These are phyloP conservation scores for Xanthia togata DNA, from an alignment of 2,888 invertebrate genomes.

Conservation along the genomic window DNA sequence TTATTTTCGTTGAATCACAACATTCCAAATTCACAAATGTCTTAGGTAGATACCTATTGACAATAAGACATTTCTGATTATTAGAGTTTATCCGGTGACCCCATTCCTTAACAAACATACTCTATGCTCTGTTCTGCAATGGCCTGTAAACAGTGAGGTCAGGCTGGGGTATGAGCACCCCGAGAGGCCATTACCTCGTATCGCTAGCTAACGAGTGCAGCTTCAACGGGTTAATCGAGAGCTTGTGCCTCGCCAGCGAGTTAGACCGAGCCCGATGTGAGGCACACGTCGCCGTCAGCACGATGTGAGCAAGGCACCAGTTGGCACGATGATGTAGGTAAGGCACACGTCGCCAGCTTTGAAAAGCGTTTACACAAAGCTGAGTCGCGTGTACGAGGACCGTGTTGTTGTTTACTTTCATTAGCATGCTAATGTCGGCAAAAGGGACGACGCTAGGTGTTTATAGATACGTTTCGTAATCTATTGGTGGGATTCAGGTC, in stretches of 20 bases:
- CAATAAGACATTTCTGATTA: too few relatives aligned
- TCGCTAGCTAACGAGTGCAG: constrained; percentile 63
- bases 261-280: constrained; percentile 52
- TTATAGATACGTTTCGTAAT: constrained; percentile 4
- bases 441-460: constrained; percentile 21
- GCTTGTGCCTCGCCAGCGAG: constrained; percentile 37
- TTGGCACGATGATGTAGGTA: not conserved
- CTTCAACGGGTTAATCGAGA: constrained; percentile 57
- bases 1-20: not conserved
- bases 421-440: constrained; percentile 28
- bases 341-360: constrained; percentile 22
- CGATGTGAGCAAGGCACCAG: constrained; percentile 1
- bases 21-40: not conserved
- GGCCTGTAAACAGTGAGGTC: constrained; percentile 17
- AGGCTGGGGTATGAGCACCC: constrained; percentile 15
- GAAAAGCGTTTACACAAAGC: constrained; percentile 10
- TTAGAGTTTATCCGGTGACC: constrained; percentile 2
- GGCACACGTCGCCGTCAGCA: constrained; percentile 3
- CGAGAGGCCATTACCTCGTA: constrained; percentile 59
- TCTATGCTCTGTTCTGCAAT: constrained; percentile 33
- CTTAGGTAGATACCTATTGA: too few relatives aligned
- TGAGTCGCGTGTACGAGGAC: constrained; percentile 2
- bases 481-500: not conserved
- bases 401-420: constrained; percentile 21
- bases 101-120: constrained; percentile 15